These are phyloP conservation scores for Euclidia mi DNA, from an alignment of 2,888 invertebrate species.

Conservation along the genomic window DNA sequence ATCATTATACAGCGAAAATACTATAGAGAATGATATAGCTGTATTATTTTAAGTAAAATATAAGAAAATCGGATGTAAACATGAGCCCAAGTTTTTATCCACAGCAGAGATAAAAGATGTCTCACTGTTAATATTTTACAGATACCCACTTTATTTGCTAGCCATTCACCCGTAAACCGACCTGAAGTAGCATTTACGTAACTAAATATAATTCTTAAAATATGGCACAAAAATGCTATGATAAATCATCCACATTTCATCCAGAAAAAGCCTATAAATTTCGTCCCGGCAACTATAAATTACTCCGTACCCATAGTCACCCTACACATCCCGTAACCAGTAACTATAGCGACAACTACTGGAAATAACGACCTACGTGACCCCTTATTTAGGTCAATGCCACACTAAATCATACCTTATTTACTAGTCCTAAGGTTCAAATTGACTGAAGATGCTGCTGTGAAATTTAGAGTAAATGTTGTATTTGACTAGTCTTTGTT, in stretches of 20 bases:
- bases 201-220: neutral
- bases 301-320: conserved; percentile 43
- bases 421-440: neutral
- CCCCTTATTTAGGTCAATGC: conserved; percentile 34
- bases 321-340: conserved; percentile 47
- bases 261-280: neutral
- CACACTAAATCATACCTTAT: conserved; percentile 22
- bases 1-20: no score
- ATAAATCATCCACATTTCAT: neutral
- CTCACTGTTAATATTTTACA: no score
- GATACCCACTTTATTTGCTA: no score
- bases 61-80: no score
- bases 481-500: conserved; percentile 47
- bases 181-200: no score
- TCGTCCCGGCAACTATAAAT: conserved; percentile 19
- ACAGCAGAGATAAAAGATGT: no score
- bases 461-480: conserved; percentile 36
- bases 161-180: no score
- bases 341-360: conserved; percentile 53
- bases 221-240: neutral
- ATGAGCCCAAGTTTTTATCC: no score
- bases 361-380: conserved; percentile 58
- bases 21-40: no score
- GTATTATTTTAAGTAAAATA: no score
- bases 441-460: neutral